Conservation (phyloP, 2,113 vertebrate species). For the Solea solea region DNA sequence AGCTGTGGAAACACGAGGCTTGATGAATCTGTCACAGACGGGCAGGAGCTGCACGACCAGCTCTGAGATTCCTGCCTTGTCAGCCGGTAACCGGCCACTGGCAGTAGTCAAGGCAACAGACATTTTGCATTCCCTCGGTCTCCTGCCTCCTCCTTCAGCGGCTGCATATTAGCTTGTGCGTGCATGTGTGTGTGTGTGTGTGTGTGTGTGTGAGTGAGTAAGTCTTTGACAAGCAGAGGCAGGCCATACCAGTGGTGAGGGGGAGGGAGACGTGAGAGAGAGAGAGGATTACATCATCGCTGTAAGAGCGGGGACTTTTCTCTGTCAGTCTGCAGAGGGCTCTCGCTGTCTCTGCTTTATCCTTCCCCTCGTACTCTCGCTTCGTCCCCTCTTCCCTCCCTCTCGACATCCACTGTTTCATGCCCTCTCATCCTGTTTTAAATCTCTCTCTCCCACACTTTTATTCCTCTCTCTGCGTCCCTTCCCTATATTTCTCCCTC, state of each 20-base stretch:
- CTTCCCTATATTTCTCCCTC: constrained; percentile 31
- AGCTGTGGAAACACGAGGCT: constrained; percentile 1
- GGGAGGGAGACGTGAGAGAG: constrained; percentile 27
- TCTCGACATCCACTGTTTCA: constrained; percentile 1
- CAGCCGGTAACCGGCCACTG: constrained; percentile 21
- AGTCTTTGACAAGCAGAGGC: constrained; percentile 30
- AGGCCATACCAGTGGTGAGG: constrained; percentile 59
- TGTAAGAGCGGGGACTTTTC: constrained; percentile 51
- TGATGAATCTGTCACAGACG: constrained; percentile 18
- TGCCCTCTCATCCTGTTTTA: neutral
- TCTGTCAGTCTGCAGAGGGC: constrained; percentile 64
- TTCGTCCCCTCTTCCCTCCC: constrained; percentile 2
- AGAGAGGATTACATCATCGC: constrained; percentile 73
- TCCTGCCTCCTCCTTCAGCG: constrained; percentile 40
- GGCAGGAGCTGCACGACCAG: constrained; percentile 1
- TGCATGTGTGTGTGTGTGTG: constrained; percentile 26
- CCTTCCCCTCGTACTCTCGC: constrained; percentile 17
- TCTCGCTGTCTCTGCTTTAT: constrained; percentile 27
- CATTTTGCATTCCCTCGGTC: constrained; percentile 62
- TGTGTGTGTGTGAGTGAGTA: constrained; percentile 17
- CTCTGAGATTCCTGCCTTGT: constrained; percentile 22
- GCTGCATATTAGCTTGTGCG: constrained; percentile 40
- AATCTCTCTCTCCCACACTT: constrained; percentile 14
- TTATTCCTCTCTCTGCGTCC: neutral
- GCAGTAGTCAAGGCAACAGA: constrained; percentile 70